These are phyloP conservation scores for Turritopsis dohrnii DNA, from an alignment of 30 jellyfish, hydroid and myxozoan genomes.

Conservation along the genomic window DNA sequence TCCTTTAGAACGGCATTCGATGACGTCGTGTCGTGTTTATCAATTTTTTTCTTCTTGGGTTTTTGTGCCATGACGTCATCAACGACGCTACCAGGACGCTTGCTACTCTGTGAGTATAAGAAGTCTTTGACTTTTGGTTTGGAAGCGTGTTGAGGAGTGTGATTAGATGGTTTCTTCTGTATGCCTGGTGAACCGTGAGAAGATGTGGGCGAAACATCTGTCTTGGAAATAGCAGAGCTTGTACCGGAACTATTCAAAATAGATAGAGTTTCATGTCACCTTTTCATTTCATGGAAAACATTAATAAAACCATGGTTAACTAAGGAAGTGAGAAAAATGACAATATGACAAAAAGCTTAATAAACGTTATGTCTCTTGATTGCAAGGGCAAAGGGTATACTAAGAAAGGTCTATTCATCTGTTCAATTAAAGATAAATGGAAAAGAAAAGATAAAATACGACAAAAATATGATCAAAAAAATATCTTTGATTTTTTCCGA, in stretches of 20 bases:
- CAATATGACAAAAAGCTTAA: no score
- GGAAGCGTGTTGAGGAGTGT: background rate
- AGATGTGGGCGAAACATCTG: conserved; percentile 17
- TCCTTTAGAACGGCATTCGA: conserved; percentile 46
- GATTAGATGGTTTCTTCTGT: background rate
- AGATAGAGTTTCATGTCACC: no score
- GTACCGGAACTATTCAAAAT: background rate
- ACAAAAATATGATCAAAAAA: no score
- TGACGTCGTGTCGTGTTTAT: conserved; percentile 25
- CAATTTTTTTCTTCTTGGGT: conserved; percentile 69
- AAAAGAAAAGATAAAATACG: no score
- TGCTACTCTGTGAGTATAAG: conserved; percentile 24
- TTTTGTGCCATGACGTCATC: conserved; percentile 60
- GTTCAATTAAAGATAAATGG: no score
- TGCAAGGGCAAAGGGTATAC: no score
- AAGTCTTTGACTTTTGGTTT: conserved; percentile 34
- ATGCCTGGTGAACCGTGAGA: conserved; percentile 29
- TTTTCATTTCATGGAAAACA: no score
- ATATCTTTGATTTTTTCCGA: no score
- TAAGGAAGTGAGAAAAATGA: no score
- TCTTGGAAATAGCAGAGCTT: background rate
- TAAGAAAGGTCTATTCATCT: no score
- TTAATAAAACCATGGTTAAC: no score
- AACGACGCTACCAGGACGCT: conserved; percentile 35
- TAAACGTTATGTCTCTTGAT: no score